Evolutionary conservation across 2,113 vertebrate species (phyloP).

Genomic region (Nicator chloris): DNA sequence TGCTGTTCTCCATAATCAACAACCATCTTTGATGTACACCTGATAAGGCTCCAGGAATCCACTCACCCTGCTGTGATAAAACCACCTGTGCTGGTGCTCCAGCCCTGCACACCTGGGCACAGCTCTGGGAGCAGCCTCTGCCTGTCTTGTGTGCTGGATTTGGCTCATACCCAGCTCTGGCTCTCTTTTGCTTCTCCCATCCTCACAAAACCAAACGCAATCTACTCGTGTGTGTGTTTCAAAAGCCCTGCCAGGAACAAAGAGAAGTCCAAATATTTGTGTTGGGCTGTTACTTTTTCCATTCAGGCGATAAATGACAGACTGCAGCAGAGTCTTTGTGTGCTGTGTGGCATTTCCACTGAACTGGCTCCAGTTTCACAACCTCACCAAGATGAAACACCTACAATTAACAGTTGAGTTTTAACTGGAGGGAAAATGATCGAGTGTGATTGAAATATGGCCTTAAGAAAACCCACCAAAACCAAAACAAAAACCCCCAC

Average conservation of each 20-base stretch:
- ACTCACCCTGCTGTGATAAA: background rate
- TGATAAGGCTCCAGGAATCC: background rate
- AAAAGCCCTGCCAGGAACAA: slow-evolving; percentile 10
- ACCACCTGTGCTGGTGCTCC: background rate
- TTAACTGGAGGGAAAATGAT: background rate
- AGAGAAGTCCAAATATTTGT: slow-evolving; percentile 49
- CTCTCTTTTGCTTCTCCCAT: background rate
- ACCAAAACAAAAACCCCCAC: background rate
- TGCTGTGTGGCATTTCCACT: background rate
- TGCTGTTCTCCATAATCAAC: background rate
- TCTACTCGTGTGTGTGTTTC: background rate
- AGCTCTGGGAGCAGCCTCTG: background rate
- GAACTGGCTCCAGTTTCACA: background rate
- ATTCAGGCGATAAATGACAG: background rate
- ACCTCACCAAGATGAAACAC: background rate
- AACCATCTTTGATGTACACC: background rate
- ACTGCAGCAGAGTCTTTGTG: background rate
- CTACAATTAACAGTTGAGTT: background rate
- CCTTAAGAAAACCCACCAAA: background rate
- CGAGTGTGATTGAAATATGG: background rate
- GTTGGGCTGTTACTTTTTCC: slow-evolving; percentile 36
- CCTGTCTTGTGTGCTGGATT: background rate
- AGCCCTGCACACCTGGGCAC: background rate
- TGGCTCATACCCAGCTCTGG: background rate
- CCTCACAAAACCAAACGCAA: background rate